Evolutionary conservation across 2,113 vertebrate species (phyloP).

Genomic region (Tricholaema leucomelas): DNA sequence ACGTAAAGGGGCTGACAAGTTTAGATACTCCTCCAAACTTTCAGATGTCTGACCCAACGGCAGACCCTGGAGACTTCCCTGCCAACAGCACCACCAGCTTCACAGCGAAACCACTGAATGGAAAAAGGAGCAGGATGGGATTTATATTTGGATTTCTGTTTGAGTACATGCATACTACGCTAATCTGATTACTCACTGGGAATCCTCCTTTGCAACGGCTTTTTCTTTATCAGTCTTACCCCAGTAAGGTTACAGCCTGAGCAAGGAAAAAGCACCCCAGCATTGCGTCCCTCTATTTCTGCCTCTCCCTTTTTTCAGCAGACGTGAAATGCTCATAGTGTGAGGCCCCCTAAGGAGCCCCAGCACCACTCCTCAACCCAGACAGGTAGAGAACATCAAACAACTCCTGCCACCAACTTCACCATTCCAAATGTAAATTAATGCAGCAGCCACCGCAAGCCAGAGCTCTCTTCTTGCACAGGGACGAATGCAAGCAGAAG

Average conservation of each 20-base stretch:
- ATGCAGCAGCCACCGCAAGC: conserved; percentile 39
- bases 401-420: conserved; percentile 2
- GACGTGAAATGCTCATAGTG: background rate
- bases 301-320: background rate
- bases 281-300: background rate
- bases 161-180: background rate
- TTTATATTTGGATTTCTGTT: background rate
- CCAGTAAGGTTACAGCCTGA: background rate
- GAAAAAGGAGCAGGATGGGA: background rate
- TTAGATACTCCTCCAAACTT: background rate
- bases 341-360: background rate
- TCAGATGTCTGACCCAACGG: background rate
- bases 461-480: background rate
- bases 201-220: conserved; percentile 14
- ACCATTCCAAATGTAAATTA: conserved; percentile 48
- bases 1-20: accelerated
- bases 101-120: background rate
- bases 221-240: background rate
- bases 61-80: background rate
- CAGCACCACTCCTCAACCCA: background rate
- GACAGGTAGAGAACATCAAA: background rate
- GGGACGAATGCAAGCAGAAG: background rate
- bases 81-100: accelerated
- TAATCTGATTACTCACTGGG: background rate
- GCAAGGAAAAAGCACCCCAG: background rate